Evolutionary conservation across 2,888 invertebrate species (phyloP), one percentile per base, ranked within the genome.

Genomic region (Uropetala carovei): DNA sequence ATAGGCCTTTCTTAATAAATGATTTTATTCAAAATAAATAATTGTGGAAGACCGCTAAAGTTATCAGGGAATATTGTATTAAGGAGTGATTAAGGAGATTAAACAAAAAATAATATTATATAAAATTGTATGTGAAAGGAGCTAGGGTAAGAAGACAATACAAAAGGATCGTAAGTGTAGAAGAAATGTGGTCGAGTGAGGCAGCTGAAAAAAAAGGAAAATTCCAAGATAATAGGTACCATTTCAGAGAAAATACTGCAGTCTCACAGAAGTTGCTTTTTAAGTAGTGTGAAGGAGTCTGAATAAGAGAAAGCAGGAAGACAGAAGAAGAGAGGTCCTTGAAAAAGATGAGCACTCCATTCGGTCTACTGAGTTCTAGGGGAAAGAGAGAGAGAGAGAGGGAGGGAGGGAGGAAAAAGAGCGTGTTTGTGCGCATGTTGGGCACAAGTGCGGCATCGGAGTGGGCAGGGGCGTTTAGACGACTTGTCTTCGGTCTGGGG

Each of bases 251-350:
- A 22, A 75, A 27, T 75, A 75, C 22, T 75, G 75, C 75, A 22
- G 22, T 75, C 27, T 27, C 43, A 43, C 43, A 43, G n/a, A 75
- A 27, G 75, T 22, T 27, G 75, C 27, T 14, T 75, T 27, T 75
- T 14, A 22, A n/a, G 68, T n/a, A n/a, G 68, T n/a, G 14, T 68
- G 68, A 75, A 75, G 27, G 75, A 13, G 75, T 43, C 75, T 75
- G 22, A 75, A 75, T 75, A 75, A 75, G 75, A 75, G 75, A 75
- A 75, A 75, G 75, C 75, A 75, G 27, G 75, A 75, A 75, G 75
- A 75, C 75, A 75, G 75, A 27, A 75, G 27, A 75, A 13, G 27
- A 27, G 75, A 13, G 11, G 22, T 75, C 75, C 27, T 22, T 22
- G 27, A 75, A 75, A 75, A 27, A 75, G 22, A 75, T 27, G 75